Evolutionary conservation across 1,140 invertebrate species (phyloP).

Genomic region (Hyposmocoma kahamanoa): DNA sequence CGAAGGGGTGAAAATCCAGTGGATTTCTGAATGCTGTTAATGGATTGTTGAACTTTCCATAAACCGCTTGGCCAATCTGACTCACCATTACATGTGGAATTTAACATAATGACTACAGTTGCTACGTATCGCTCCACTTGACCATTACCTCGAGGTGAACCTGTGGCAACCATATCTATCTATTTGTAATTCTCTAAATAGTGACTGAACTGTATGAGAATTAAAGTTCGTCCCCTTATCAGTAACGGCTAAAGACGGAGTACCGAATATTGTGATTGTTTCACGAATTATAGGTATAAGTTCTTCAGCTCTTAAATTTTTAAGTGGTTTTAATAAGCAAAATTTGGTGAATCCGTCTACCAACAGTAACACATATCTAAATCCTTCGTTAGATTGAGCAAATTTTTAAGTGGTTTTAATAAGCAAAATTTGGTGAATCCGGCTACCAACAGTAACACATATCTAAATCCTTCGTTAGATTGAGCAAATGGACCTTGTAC

Average conservation of each 20-base stretch:
- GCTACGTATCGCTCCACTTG: slow-evolving; percentile 41
- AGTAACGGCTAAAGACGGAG: background rate
- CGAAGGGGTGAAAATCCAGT: slow-evolving; percentile 32
- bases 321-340: slow-evolving; percentile 10
- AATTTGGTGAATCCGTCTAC: slow-evolving; percentile 16
- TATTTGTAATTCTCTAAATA: slow-evolving; percentile 27
- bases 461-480: slow-evolving; percentile 11
- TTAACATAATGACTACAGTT: slow-evolving; percentile 36
- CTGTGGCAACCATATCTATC: slow-evolving; percentile 32
- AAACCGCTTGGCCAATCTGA: slow-evolving; percentile 41
- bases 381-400: slow-evolving; percentile 4
- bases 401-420: slow-evolving; percentile 7
- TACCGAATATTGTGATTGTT: background rate
- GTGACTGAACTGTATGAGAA: background rate
- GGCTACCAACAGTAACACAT: slow-evolving; percentile 2
- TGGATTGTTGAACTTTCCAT: slow-evolving; percentile 38
- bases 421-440: slow-evolving; percentile 17
- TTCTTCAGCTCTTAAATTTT: slow-evolving; percentile 2
- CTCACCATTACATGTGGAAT: slow-evolving; percentile 15
- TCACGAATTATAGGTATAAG: background rate
- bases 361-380: slow-evolving; percentile 9
- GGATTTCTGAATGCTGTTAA: slow-evolving; percentile 37
- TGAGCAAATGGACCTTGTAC: slow-evolving; percentile 6
- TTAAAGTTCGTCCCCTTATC: slow-evolving; percentile 1
- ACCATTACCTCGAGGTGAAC: slow-evolving; percentile 38